These are phyloP conservation scores for Oegoconia quadripuncta DNA, from an alignment of 2,888 invertebrate genomes.

Conservation along the genomic window DNA sequence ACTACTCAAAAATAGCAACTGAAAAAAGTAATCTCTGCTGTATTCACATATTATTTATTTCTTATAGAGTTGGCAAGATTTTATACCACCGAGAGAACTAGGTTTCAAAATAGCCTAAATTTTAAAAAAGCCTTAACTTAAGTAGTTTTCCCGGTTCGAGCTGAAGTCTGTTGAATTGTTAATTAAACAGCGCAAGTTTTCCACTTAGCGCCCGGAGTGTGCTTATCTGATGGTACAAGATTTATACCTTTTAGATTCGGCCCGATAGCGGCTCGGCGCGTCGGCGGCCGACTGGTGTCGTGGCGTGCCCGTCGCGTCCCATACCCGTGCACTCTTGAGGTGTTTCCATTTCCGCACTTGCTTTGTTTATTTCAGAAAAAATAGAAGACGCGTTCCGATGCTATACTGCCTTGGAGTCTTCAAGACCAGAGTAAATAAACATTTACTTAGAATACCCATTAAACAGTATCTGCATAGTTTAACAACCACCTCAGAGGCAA, in stretches of 20 bases:
- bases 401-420: too few species aligned
- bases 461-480: too few species aligned
- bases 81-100: not conserved
- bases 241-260: conserved; percentile 51
- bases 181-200: conserved; percentile 65
- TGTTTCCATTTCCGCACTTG: conserved; percentile 10
- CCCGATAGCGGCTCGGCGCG: conserved; percentile 32
- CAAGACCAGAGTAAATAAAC: too few species aligned
- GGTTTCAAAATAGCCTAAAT: conserved; percentile 23
- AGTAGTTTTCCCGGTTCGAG: conserved; percentile 51
- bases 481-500: too few species aligned
- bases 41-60: too few species aligned
- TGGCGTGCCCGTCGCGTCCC: conserved; percentile 1
- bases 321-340: conserved; percentile 19
- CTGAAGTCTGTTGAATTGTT: conserved; percentile 63
- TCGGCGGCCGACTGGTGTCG: not conserved
- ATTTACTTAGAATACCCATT: too few species aligned
- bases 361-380: too few species aligned
- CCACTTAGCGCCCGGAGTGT: conserved; percentile 58
- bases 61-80: not conserved
- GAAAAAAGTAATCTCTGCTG: too few species aligned
- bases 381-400: too few species aligned
- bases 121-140: conserved; percentile 35
- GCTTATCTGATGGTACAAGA: conserved; percentile 54
- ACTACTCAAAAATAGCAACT: too few species aligned